Percentiles rank a stretch among this genome's conserved stretches.
These are phyloP conservation scores for Stramonita haemastoma DNA, from an alignment of 2,888 invertebrate species.

Conservation along the genomic window DNA sequence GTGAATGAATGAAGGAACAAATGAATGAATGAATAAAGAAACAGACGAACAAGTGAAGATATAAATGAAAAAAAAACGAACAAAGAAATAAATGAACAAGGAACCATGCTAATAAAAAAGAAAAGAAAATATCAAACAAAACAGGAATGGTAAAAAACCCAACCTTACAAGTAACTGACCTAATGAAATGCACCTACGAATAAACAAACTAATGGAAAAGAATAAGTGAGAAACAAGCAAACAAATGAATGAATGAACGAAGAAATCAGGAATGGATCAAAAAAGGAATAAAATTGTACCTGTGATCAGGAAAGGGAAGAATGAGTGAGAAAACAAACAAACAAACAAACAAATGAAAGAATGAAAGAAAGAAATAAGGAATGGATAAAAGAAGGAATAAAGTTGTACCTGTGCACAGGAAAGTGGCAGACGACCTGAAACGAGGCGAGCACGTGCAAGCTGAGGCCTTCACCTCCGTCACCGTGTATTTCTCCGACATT, in stretches of 20 bases:
- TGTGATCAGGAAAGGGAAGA: conserved; percentile 66
- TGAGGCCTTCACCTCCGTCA: conserved; percentile 71
- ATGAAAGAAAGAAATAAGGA: background rate
- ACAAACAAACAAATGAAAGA: background rate
- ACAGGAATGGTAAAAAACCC: too few species aligned
- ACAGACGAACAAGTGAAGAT: too few species aligned
- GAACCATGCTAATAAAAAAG: too few species aligned
- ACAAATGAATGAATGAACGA: background rate
- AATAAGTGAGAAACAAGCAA: too few species aligned
- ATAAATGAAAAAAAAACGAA: too few species aligned
- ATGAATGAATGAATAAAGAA: too few species aligned
- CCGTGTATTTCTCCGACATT: conserved; percentile 76
- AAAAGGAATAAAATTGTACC: background rate
- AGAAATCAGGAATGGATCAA: background rate
- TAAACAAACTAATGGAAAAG: too few species aligned
- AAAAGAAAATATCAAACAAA: too few species aligned
- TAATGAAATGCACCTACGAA: too few species aligned
- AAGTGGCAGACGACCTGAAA: conserved; percentile 74
- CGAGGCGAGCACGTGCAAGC: conserved; percentile 69
- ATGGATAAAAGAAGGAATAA: background rate
- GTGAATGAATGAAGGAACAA: too few species aligned
- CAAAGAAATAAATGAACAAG: too few species aligned
- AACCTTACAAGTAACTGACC: too few species aligned
- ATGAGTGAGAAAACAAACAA: conserved; percentile 16
- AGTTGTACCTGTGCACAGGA: conserved; percentile 54